A percentile compares a stretch with the other conserved stretches of the same genome.
phyloP scores from a whole-genome alignment of 1,140 invertebrate genomes.

The Drosophila funebris region DNA sequence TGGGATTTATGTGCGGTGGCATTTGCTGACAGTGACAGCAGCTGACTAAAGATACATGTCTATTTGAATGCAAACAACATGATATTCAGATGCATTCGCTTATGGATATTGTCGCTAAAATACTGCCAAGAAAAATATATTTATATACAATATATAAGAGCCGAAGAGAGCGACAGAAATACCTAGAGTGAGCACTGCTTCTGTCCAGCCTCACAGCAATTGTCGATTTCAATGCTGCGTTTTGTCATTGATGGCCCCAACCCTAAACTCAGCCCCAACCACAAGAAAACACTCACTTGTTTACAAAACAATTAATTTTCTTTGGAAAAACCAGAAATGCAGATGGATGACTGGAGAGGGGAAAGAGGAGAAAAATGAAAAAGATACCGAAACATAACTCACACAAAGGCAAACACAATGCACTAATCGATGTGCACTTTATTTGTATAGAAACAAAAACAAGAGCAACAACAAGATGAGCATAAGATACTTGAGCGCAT shows the following conservation, averaged over 20 bases:
- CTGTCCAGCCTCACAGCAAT: constrained; percentile 35
- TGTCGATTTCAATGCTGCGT: constrained; percentile 28
- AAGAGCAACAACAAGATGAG: constrained; percentile 26
- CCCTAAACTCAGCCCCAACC: constrained; percentile 2
- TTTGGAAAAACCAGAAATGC: constrained; percentile 62
- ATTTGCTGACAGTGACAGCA: constrained; percentile 44
- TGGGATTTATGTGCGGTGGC: constrained; percentile 65
- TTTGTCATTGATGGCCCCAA: constrained; percentile 30
- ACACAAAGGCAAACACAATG: constrained; percentile 61
- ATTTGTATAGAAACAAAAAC: constrained; percentile 61
- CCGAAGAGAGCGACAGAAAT: background rate
- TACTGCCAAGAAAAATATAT: constrained; percentile 33
- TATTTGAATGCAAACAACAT: constrained; percentile 49
- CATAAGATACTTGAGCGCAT: constrained; percentile 63
- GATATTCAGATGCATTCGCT: constrained; percentile 40
- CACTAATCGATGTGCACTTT: constrained; percentile 78
- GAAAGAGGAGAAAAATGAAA: constrained; percentile 65
- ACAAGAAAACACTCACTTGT: constrained; percentile 53
- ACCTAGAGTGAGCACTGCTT: constrained; percentile 34
- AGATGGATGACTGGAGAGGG: too few relatives aligned
- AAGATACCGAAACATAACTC: constrained; percentile 80
- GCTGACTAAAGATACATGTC: constrained; percentile 33
- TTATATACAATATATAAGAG: constrained; percentile 31
- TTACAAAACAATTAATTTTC: constrained; percentile 82
- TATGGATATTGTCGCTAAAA: constrained; percentile 29